Conservation (phyloP, 2,113 vertebrate genomes). For the Blennius ocellaris region DNA sequence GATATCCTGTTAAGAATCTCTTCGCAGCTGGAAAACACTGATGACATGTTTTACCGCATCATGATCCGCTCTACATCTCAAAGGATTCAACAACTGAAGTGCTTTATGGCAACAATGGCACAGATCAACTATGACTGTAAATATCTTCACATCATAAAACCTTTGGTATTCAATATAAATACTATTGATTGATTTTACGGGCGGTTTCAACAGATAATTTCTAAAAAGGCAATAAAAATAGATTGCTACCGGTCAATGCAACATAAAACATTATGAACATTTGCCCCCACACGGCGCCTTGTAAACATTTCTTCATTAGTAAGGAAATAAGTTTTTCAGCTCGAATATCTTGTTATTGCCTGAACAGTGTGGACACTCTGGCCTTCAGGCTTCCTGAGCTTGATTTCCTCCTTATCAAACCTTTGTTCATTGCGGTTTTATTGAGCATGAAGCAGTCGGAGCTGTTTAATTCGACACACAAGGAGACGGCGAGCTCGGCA, state of each 20-base stretch:
- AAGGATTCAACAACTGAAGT: not conserved
- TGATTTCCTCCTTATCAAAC: not conserved
- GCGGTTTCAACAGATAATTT: too few species aligned
- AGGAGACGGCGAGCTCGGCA: not conserved
- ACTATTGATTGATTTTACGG: not conserved
- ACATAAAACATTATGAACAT: too few species aligned
- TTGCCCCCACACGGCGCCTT: not conserved
- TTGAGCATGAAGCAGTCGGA: not conserved
- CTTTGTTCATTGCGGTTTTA: not conserved
- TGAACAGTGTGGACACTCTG: not conserved
- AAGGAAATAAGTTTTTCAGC: not conserved
- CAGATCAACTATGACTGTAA: conserved; percentile 14
- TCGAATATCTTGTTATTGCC: not conserved
- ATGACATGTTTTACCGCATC: not conserved
- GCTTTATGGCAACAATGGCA: conserved; percentile 15
- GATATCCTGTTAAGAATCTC: not conserved
- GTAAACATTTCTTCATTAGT: not conserved
- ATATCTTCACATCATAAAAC: conserved; percentile 21
- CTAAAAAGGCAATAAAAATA: too few species aligned
- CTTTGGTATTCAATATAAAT: not conserved
- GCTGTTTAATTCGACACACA: not conserved
- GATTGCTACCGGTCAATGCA: too few species aligned
- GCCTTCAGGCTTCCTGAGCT: not conserved
- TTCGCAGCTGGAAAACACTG: conserved; percentile 5
- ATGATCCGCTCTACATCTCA: not conserved